phyloP scores from a whole-genome alignment of 1,140 invertebrate species.

The Brachionus koreanus region DNA sequence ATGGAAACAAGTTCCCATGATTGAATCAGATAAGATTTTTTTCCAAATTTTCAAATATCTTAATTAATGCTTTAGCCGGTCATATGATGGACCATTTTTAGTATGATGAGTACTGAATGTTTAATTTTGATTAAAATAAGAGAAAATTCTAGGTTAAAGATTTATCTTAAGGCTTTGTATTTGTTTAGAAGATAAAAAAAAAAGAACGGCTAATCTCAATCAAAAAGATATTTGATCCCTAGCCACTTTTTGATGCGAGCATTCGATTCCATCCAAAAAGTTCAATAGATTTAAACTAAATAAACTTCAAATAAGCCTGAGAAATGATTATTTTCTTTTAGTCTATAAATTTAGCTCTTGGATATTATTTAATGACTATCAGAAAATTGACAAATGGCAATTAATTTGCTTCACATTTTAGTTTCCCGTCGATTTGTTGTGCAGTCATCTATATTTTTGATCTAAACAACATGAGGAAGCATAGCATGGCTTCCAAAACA shows the following conservation, averaged over 20 bases:
- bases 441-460: too few species aligned
- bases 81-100: not conserved
- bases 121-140: not conserved
- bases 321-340: not conserved
- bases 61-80: not conserved
- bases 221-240: not conserved
- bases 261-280: not conserved
- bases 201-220: not conserved
- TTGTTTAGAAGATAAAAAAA: not conserved
- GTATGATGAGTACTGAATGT: not conserved
- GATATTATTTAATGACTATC: not conserved
- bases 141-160: not conserved
- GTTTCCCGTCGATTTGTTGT: not conserved
- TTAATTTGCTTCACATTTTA: not conserved
- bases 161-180: not conserved
- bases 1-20: not conserved
- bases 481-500: not conserved
- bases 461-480: not conserved
- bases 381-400: not conserved
- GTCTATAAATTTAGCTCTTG: not conserved
- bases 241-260: not conserved
- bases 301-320: not conserved
- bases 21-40: constrained; percentile 4
- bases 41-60: not conserved
- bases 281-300: not conserved